Conservation (phyloP, 2,113 vertebrate genomes). For the Neopipo cinnamomea region DNA sequence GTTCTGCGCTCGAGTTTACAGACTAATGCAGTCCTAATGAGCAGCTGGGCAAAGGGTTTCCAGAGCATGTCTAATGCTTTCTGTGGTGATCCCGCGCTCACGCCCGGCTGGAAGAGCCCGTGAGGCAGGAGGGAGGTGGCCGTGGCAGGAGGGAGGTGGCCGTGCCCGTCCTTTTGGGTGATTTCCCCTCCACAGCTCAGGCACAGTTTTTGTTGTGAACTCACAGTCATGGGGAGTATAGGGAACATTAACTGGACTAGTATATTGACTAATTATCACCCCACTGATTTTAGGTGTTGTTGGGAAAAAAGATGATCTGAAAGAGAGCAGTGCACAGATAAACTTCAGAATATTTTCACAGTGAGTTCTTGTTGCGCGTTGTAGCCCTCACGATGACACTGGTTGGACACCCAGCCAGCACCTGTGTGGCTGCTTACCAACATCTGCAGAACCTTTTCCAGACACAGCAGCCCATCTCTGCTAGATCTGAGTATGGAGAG, state of each 20-base stretch:
- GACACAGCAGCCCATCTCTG: too few species aligned
- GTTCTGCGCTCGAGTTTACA: constrained; percentile 61
- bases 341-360: not conserved
- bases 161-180: not conserved
- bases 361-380: not conserved
- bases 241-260: not conserved
- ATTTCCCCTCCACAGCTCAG: not conserved
- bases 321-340: not conserved
- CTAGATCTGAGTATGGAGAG: not conserved
- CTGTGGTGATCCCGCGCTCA: not conserved
- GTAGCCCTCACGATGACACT: not conserved
- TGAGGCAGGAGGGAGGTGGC: not conserved
- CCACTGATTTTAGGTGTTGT: not conserved
- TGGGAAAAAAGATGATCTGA: not conserved
- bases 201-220: not conserved
- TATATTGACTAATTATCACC: not conserved
- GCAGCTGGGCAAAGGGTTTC: constrained; percentile 70
- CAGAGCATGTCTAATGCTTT: constrained; percentile 32
- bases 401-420: not conserved
- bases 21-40: constrained; percentile 78
- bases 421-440: not conserved
- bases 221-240: not conserved
- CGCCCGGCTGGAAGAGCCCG: not conserved
- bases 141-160: not conserved
- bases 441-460: not conserved